A percentile compares a stretch with the other conserved stretches of the same genome.
Conservation (phyloP, 1,140 invertebrate genomes). For the Trinorchestia longiramus region DNA sequence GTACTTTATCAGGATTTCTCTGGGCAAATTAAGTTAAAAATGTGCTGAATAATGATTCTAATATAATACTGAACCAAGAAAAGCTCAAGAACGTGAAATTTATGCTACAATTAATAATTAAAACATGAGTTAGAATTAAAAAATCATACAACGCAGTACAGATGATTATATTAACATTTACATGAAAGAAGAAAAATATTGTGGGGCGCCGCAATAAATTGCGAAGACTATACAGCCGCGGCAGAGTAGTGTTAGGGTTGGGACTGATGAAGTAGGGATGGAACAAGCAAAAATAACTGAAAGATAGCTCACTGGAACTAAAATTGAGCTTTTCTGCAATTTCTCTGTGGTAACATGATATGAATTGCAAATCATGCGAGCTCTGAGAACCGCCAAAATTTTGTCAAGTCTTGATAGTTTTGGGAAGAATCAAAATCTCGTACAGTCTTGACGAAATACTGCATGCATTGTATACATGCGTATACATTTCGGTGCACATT, state of each 20-base stretch:
- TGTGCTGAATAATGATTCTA: neutral
- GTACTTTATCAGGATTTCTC: neutral
- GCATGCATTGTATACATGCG: neutral
- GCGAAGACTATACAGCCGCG: too few species aligned
- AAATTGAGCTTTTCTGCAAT: neutral
- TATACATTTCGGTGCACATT: neutral
- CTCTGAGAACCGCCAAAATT: neutral
- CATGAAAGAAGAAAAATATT: too few species aligned
- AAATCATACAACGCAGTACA: too few species aligned
- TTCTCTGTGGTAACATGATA: neutral
- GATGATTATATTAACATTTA: too few species aligned
- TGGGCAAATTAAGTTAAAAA: neutral
- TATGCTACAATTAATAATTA: neutral
- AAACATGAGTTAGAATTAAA: neutral
- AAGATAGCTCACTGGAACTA: neutral
- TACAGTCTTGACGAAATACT: neutral
- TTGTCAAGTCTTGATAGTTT: neutral
- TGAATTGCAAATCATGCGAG: neutral
- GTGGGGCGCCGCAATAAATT: too few species aligned
- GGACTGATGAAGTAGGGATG: too few species aligned
- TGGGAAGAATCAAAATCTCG: neutral
- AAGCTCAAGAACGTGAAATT: too few species aligned
- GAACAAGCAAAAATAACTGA: too few species aligned
- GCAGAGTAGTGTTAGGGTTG: too few species aligned
- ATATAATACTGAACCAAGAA: too few species aligned